A percentile compares a stretch with the other conserved stretches of the same genome.
These are phyloP conservation scores for Atlantisia rogersi DNA, from an alignment of 2,113 vertebrate genomes.

Conservation along the genomic window DNA sequence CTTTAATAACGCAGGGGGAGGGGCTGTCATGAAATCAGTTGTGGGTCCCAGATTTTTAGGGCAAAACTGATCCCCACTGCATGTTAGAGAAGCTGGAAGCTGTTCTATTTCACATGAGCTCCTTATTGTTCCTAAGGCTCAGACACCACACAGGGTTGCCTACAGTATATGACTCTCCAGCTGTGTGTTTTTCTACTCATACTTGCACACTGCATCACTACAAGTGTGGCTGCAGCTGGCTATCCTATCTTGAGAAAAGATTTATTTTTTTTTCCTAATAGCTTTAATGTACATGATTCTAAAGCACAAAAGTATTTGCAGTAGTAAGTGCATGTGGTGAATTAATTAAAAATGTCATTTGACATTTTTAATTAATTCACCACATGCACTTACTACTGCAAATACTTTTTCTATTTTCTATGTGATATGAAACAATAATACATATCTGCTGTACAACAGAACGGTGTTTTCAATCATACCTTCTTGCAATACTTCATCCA, in stretches of 20 bases:
- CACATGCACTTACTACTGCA: not conserved
- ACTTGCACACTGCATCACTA: not conserved
- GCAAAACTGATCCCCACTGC: not conserved
- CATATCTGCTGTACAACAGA: not conserved
- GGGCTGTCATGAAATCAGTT: not conserved
- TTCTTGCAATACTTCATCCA: not conserved
- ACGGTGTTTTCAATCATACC: not conserved
- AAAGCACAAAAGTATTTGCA: not conserved
- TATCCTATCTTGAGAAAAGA: not conserved
- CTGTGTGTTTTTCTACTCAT: not conserved
- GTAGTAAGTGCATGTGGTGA: not conserved
- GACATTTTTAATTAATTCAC: not conserved
- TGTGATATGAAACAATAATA: not conserved
- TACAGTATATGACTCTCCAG: accelerated
- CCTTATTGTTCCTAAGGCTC: not conserved
- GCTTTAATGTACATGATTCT: not conserved
- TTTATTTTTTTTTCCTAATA: not conserved
- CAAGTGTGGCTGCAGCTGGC: not conserved
- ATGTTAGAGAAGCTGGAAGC: not conserved
- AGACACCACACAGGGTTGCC: not conserved
- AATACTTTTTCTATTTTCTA: not conserved
- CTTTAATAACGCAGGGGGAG: not conserved
- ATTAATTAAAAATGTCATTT: not conserved
- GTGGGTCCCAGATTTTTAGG: not conserved
- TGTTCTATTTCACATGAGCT: not conserved